Base-by-base conservation (phyloP, 2,797 vertebrate genomes). In the Megaceryle alcyon region DNA sequence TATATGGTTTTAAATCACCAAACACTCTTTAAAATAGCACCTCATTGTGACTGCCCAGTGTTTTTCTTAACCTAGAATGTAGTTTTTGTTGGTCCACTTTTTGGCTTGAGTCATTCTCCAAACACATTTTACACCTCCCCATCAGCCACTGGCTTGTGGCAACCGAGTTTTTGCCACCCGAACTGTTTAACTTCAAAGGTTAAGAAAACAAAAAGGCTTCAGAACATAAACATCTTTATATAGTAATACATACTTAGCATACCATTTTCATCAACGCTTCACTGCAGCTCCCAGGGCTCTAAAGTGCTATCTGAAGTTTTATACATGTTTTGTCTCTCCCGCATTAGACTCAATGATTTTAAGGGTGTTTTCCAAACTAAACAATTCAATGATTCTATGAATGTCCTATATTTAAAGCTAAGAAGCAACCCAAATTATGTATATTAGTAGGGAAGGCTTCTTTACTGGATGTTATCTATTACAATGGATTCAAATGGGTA, bases 141-240 rank as follows among this genome's bases (percentile, higher is more conserved):
- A 28, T 66, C 89, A 93, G 57, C 75, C 71, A 70, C 17, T n/a
- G 82, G 35, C 43, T 93, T 82, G 64, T 93, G 82, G 60, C 82
- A 87, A 80, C 28, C 0, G 1, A 80, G 56, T 66, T 95, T 93
- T 91, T 93, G 75, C 86, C 87, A 92, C 94, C 33, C 33, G 4
- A 93, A 73, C 81, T 93, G 64, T 64, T 68, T 80, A 84, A 81
- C 79, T 86, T 87, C 21, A 59, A 46, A 53, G 53, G 66, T 79
- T 84, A 95, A 94, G 71, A 84, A 92, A 94, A 84, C 81, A 93
- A 75, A 91, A 86, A 35, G 44, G 43, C 49, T 83, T 43, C 59
- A 56, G 69, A 95, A 72, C 49, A 94, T 86, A 81, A 94, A 84
- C 26, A 68, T 86, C 66, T 86, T 59, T 71, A 48, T 39, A 33